phyloP scores from a whole-genome alignment of 2,888 invertebrate species.

The Leptura quadrifasciata region DNA sequence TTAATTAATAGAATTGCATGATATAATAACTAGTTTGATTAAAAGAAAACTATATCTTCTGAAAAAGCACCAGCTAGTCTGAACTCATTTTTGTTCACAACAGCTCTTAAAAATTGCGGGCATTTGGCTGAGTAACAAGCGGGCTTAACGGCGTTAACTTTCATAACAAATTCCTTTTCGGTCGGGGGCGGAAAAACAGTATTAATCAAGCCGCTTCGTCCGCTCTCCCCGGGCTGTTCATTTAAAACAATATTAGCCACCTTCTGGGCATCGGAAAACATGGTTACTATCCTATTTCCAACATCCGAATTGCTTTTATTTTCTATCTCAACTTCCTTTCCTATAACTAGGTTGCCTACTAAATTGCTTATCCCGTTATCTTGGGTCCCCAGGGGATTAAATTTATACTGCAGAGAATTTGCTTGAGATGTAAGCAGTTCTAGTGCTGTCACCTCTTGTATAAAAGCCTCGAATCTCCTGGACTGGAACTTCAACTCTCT shows the following conservation, averaged over 20 bases:
- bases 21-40: background rate
- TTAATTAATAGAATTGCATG: background rate
- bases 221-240: slow-evolving; percentile 49
- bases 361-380: slow-evolving; percentile 70
- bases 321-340: slow-evolving; percentile 78
- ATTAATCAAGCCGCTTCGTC: slow-evolving; percentile 24
- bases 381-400: slow-evolving; percentile 70
- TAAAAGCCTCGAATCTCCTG: slow-evolving; percentile 72
- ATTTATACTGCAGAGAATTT: slow-evolving; percentile 76
- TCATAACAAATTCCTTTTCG: slow-evolving; percentile 81
- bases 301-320: slow-evolving; percentile 76
- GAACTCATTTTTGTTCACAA: slow-evolving; percentile 81
- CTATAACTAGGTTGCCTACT: slow-evolving; percentile 74
- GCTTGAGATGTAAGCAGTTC: slow-evolving; percentile 76
- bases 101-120: slow-evolving; percentile 83
- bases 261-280: slow-evolving; percentile 79
- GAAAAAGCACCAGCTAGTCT: slow-evolving; percentile 88
- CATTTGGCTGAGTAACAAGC: slow-evolving; percentile 77
- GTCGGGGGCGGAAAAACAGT: slow-evolving; percentile 57
- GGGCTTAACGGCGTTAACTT: slow-evolving; percentile 78
- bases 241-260: slow-evolving; percentile 68
- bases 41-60: slow-evolving; percentile 82
- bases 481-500: slow-evolving; percentile 68
- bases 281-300: slow-evolving; percentile 76
- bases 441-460: slow-evolving; percentile 74